Percentiles rank a stretch among this genome's conserved stretches.
These are phyloP conservation scores for Diarsia brunnea DNA, from an alignment of 2,888 invertebrate species.

Conservation along the genomic window DNA sequence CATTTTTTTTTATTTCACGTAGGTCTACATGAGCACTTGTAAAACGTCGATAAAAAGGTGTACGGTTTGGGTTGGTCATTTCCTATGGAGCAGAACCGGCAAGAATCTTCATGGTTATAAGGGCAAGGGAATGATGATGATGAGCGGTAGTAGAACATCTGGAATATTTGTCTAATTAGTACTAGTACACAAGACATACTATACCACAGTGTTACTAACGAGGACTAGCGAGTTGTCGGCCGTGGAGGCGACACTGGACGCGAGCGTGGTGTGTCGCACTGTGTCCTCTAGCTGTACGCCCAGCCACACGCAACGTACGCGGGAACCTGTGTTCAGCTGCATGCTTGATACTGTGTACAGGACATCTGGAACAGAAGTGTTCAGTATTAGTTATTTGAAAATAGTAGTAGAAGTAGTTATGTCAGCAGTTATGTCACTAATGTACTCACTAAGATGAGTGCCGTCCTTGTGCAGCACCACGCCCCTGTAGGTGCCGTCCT, in stretches of 20 bases:
- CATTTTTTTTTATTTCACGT: too few relatives aligned
- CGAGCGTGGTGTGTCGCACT: constrained; percentile 82
- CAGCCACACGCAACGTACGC: constrained; percentile 92
- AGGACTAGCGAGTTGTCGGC: constrained; percentile 86
- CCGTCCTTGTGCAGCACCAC: constrained; percentile 85
- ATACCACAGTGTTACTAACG: constrained; percentile 69
- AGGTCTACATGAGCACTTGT: too few relatives aligned
- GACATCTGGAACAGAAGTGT: constrained; percentile 76
- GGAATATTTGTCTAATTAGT: too few relatives aligned
- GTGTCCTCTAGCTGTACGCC: constrained; percentile 85
- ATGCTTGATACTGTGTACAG: constrained; percentile 90
- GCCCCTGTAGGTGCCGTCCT: constrained; percentile 86
- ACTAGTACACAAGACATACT: constrained; percentile 8
- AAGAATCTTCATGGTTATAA: too few relatives aligned
- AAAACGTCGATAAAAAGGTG: too few relatives aligned
- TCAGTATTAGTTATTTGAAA: background rate
- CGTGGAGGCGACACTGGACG: constrained; percentile 87
- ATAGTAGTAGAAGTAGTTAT: too few relatives aligned
- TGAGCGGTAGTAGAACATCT: too few relatives aligned
- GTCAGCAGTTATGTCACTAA: too few relatives aligned
- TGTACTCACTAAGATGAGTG: constrained; percentile 84
- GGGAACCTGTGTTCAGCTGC: constrained; percentile 86
- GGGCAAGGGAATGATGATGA: too few relatives aligned
- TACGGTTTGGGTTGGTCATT: too few relatives aligned
- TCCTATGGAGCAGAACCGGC: too few relatives aligned